Base-by-base conservation (phyloP, 2,888 invertebrate species). In the Catocala nupta region DNA sequence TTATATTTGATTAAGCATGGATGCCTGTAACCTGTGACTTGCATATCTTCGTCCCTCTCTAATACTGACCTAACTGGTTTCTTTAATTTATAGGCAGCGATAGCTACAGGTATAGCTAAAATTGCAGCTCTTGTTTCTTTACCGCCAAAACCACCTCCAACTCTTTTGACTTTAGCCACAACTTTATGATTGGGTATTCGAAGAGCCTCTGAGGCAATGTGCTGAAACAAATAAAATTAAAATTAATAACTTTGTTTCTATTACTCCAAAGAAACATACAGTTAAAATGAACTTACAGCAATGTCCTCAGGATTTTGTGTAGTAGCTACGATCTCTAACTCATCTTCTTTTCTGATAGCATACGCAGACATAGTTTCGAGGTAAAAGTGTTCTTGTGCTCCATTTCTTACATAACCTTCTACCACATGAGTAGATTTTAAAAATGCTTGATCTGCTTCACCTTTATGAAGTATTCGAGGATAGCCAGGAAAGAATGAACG, bases 321-420 rank as follows among this genome's bases (percentile, higher is more conserved):
- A 0, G 97, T 96, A 61, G 96, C 95, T 73, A 96, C 96, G 36
- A 99, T 90, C 87, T 98, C 98, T 63, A 99, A 89, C 88, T 99
- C 99, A 71, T 97, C 96, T 84, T 97, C 97, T 78, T 95, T 96
- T 74, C 95, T 95, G 0, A 97, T 96, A 0, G 95, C 96, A 61
- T 96, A 91, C 11, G 95, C 92, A 42, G 95, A 95, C 39, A 96
- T 95, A 0, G 98, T 97, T 91, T 98, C 98, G 77, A 98, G 89
- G 86, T 98, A 98, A 90, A 98, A 98, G 86, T 98, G 98, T 84
- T 98, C 98, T 87, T 98, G 98, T 0, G 97, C 97, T 4, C 97
- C 97, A 64, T 95, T 96, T 80, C 96, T 92, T 56, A 96, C 90
- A 77, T 96, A 95, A 0, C 97, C 98, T 84, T 96, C 96, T 44